These are phyloP conservation scores for Neogale vison DNA, from an alignment of 2,113 vertebrate genomes.

Conservation along the genomic window DNA sequence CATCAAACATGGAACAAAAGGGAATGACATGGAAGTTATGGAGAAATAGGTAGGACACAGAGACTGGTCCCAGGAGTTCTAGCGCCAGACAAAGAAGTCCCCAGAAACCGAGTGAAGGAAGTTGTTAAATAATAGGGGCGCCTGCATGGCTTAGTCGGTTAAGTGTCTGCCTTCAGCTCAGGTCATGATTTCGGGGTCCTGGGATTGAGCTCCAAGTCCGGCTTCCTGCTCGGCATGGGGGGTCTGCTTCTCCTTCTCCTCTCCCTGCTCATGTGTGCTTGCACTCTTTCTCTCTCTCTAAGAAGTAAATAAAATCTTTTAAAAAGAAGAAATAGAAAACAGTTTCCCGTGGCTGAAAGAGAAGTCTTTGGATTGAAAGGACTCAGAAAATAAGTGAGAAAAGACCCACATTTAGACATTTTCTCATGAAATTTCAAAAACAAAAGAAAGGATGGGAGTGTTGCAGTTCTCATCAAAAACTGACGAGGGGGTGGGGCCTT, in stretches of 20 bases:
- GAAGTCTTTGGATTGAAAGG: neutral
- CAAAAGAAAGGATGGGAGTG: neutral
- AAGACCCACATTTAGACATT: neutral
- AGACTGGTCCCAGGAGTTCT: neutral
- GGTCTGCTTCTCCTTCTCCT: too few relatives aligned
- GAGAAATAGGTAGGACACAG: neutral
- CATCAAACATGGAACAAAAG: neutral
- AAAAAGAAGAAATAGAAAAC: neutral
- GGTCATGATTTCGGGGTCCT: too few relatives aligned
- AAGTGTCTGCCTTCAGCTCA: too few relatives aligned
- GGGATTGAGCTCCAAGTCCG: too few relatives aligned
- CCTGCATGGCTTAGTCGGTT: too few relatives aligned
- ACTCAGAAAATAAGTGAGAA: neutral
- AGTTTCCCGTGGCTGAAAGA: neutral
- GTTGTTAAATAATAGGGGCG: neutral
- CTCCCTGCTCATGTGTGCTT: too few relatives aligned
- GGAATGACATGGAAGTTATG: neutral
- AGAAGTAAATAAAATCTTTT: too few relatives aligned
- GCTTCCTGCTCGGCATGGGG: too few relatives aligned
- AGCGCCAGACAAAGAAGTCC: neutral
- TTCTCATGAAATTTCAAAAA: neutral
- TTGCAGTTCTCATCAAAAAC: too few relatives aligned
- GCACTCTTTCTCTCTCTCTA: too few relatives aligned
- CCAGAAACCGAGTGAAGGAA: neutral
- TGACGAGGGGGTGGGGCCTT: too few relatives aligned